phyloP scores from a whole-genome alignment of 2,113 vertebrate genomes.

The Stercorarius parasiticus region DNA sequence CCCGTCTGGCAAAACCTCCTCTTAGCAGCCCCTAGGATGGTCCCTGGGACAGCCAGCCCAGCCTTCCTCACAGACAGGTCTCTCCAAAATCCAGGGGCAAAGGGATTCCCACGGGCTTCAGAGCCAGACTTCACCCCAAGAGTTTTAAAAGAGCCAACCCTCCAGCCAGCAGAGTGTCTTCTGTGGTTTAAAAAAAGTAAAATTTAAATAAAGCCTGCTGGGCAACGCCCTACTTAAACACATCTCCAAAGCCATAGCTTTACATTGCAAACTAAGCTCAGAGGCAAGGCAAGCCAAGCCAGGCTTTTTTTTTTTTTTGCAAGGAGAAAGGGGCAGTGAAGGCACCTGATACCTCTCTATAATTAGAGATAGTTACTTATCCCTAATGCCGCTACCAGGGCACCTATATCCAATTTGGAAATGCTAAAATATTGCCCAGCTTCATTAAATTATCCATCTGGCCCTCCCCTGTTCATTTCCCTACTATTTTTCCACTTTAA shows the following conservation, averaged over 20 bases:
- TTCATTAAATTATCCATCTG: constrained; percentile 29
- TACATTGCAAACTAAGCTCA: neutral
- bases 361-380: constrained; percentile 16
- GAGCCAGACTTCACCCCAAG: neutral
- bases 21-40: neutral
- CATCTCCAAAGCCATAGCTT: neutral
- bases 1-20: neutral
- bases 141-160: neutral
- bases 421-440: neutral
- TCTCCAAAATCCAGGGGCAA: neutral
- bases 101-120: neutral
- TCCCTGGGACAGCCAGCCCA: neutral
- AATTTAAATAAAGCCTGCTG: neutral
- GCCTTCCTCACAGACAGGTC: neutral
- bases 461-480: neutral
- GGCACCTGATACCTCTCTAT: constrained; percentile 29
- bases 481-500: neutral
- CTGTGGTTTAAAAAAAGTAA: neutral
- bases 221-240: neutral
- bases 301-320: neutral
- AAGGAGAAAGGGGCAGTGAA: constrained; percentile 33
- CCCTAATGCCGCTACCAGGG: neutral
- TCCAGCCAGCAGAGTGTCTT: neutral
- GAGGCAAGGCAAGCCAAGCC: neutral
- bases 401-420: constrained; percentile 8